Base-by-base conservation (phyloP, 1,140 invertebrate genomes). In the Apis laboriosa region DNA sequence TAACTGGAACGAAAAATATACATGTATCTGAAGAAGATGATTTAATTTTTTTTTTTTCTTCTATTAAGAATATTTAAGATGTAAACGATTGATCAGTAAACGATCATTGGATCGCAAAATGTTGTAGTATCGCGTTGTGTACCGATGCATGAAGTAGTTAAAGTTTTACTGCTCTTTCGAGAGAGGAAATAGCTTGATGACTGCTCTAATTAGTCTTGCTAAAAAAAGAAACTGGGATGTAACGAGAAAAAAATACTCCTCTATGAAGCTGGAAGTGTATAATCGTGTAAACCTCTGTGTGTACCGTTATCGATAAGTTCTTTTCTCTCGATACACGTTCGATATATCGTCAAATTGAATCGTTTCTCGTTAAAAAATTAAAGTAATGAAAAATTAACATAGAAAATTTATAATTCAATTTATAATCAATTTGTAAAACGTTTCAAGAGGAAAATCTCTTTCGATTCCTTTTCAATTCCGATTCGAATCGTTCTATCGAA, bases 401-500 rank as follows among this genome's bases (percentile, higher is more conserved):
- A 43, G 34, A 43, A 43, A 43, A 43, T 43, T 43, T 43, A 43
- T 7, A 43, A 43, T 43, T 43, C 34, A 43, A 43, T 7, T 43
- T 7, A 3, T 43, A 43, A 43, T 34, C 1, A 43, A 43, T 7
- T 43, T 43, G 58, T 60, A 60, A 21, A 60, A 21, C 43, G 8
- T 61, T 9, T 53, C 3, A 13, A 12, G 11, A 53, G 19, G 21
- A 19, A 53, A 61, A 79, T 51, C 7, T 68, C n/a, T 53, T 49
- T 11, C 43, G 7, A 9, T 28, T 12, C 17, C 24, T 1, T 24
- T 3, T 3, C n/a, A 34, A n/a, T 60, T 12, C 11, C 12, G 34
- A 66, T 49, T 15, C 28, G 53, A n/a, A 24, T 79, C 67, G 67
- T 53, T 61, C 67, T n/a, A 72, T 70, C 49, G n/a, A 28, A 71